Conservation (phyloP, 1,140 invertebrate species). For the Thaumatotibia leucotreta region DNA sequence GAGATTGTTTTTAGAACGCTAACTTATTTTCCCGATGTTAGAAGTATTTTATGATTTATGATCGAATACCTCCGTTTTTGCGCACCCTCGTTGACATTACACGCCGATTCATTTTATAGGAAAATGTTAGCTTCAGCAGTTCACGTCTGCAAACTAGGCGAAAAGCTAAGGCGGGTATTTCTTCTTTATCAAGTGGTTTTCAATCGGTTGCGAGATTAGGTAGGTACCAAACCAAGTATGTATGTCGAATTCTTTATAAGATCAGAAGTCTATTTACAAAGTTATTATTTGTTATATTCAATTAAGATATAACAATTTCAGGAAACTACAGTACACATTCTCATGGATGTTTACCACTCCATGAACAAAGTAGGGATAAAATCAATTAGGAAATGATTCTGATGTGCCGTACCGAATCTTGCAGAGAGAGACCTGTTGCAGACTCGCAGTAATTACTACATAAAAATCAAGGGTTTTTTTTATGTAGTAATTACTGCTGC, state of each 20-base stretch:
- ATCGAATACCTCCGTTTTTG: background rate
- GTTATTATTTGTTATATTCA: background rate
- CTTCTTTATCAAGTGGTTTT: background rate
- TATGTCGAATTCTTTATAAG: background rate
- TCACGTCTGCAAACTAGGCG: background rate
- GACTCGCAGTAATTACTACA: no score
- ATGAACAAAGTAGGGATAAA: no score
- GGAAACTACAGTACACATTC: no score
- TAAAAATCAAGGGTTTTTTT: no score
- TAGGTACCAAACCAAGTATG: no score
- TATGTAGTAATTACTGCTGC: no score
- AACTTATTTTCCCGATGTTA: constrained; percentile 3
- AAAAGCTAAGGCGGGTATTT: background rate
- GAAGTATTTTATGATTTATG: background rate
- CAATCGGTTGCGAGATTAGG: background rate
- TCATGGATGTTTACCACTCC: no score
- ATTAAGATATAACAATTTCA: no score
- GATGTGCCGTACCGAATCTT: no score
- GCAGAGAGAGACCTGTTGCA: no score
- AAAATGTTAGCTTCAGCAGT: background rate
- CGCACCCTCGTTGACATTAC: background rate
- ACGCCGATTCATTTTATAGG: background rate
- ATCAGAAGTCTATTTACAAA: background rate
- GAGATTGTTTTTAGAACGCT: background rate
- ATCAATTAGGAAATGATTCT: no score